Evolutionary conservation across 2,797 vertebrate genomes (phyloP), one percentile per base, ranked within the genome.

Genomic region (Propithecus deckenii): DNA sequence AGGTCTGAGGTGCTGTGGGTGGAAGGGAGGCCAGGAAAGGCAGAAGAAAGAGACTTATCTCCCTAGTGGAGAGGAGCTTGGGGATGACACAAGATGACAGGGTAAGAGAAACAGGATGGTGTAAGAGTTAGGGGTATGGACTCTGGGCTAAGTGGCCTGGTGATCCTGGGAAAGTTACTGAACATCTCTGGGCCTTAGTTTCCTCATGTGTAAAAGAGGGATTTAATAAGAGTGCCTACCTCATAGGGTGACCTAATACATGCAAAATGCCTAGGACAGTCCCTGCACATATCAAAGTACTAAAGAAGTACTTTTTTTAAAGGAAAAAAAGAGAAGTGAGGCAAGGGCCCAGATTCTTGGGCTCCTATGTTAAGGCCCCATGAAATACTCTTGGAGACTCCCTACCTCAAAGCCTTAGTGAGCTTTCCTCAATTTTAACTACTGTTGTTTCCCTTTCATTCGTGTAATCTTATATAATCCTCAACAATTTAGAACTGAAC

Each of bases 371-470:
- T 80, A 71, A 81, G 46, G 5, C 28, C 35, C 48, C 55, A 32
- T 79, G 61, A 95, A 88, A 91, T 84, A 72, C 65, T 85, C 81
- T 86, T 75, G 84, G 76, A 92, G 71, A 87, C 28, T 67, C 18
- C 50, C 7, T 80, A 35, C 55, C 38, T 52, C 41, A 93, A 93
- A 75, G 22, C 23, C 18, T 96, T 79, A 20, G 30, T 75, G 63
- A 84, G 32, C 22, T 22, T 92, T 63, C 48, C 75, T 83, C 30
- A 30, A 5, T 86, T 92, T 46, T 69, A 43, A 85, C 38, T 46
- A 32, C 69, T n/a, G 80, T 61, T 57, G 52, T 86, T 87, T 90
- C 57, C 18, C 43, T 76, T 94, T 85, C 81, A 74, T 43, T 71
- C 52, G 25, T 38, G 9, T n/a, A 59, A 35, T 93, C 50, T 69